Evolutionary conservation across 2,113 vertebrate species (phyloP).

Genomic region (Craseonycteris thonglongyai): DNA sequence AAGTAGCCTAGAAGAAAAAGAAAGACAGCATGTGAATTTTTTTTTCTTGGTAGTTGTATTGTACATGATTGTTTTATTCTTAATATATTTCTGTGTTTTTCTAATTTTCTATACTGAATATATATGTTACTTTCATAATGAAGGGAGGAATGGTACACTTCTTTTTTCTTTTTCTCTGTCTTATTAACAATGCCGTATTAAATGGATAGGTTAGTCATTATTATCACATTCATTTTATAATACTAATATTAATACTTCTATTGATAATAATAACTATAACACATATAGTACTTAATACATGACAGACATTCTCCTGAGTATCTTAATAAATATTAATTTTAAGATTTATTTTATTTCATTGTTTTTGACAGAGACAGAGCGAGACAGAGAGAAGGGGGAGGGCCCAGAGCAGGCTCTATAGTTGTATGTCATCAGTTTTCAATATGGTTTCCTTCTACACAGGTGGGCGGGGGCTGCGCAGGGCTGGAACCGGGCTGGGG

Average conservation of each 20-base stretch:
- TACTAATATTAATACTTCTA: not conserved
- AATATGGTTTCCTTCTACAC: too few species aligned
- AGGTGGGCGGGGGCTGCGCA: too few species aligned
- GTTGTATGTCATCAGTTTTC: too few species aligned
- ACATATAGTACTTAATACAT: not conserved
- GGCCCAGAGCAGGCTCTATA: too few species aligned
- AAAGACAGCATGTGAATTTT: not conserved
- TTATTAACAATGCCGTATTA: constrained; percentile 15
- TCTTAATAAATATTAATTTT: too few species aligned
- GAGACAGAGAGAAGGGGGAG: too few species aligned
- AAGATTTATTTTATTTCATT: too few species aligned
- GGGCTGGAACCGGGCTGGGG: too few species aligned
- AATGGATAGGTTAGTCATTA: not conserved
- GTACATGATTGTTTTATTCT: not conserved
- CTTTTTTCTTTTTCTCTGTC: not conserved
- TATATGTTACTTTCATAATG: not conserved
- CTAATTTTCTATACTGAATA: not conserved
- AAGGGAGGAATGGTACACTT: not conserved
- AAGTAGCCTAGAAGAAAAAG: not conserved
- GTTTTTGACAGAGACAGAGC: too few species aligned
- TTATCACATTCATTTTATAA: not conserved
- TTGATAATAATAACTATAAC: not conserved
- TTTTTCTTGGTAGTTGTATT: not conserved
- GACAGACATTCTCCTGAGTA: not conserved
- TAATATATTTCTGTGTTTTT: not conserved